Evolutionary conservation across 2,797 vertebrate genomes (phyloP), one percentile per base, ranked within the genome.

Genomic region (Bradypodion ventrale): DNA sequence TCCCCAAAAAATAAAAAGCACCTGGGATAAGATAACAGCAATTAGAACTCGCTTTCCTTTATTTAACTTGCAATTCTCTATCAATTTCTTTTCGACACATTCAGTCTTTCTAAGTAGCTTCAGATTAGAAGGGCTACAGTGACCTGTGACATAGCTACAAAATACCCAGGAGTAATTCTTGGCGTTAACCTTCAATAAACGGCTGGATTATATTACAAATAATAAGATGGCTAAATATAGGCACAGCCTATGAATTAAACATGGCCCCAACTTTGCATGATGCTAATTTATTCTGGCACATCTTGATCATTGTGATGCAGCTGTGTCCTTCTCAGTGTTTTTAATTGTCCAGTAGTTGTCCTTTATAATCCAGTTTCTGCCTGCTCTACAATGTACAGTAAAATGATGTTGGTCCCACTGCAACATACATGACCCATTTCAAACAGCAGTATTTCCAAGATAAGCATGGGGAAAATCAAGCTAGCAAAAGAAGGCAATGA

Each of bases 191-290:
- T 92, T 94, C 90, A 92, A 86, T 92, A 92, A 93, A 93, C 83
- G 78, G 91, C 89, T 90, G 90, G 92, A 90, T 93, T 92, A 91
- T 91, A 92, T 90, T 88, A 83, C 86, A 94, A 90, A 94, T 91
- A 91, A 90, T 90, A 92, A 90, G 77, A 91, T 84, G 69, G 81
- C 80, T 92, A 93, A 94, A 94, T 93, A 94, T 92, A 94, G 93
- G 85, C 85, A 74, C 59, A 87, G 83, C 73, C 87, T 84, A 94
- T 94, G 92, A 94, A 94, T 94, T 94, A 94, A 94, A 93, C 92
- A 93, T 93, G 89, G 89, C 74, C 87, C 74, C 87, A 92, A 91
- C 84, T 92, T 93, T 91, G 83, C 91, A 91, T 91, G 92, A 94
- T 91, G 90, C 62, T 94, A 91, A 94, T 94, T 93, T 94, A 85